These are phyloP conservation scores for Mayetiola destructor DNA, from an alignment of 2,888 invertebrate species.

Conservation along the genomic window DNA sequence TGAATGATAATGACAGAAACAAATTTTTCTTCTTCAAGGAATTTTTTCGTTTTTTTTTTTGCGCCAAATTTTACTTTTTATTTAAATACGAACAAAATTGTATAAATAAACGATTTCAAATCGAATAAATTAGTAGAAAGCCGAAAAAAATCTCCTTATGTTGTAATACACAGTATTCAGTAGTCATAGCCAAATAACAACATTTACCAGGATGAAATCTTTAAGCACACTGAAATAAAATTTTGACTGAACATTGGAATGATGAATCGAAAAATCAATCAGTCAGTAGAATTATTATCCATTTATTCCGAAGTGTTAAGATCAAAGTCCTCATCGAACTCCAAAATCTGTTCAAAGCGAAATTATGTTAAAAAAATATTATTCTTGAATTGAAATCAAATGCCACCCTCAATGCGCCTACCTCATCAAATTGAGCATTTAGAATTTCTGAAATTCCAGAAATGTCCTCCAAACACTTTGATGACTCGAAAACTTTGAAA, in stretches of 20 bases:
- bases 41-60: not conserved
- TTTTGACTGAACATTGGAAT: too few relatives aligned
- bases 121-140: too few relatives aligned
- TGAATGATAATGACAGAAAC: not conserved
- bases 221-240: too few relatives aligned
- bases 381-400: not conserved
- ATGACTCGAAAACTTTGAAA: constrained; percentile 62
- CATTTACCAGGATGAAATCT: too few relatives aligned
- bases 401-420: not conserved
- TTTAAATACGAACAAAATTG: not conserved
- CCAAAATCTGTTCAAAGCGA: constrained; percentile 11
- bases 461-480: constrained; percentile 68
- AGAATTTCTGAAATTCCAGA: constrained; percentile 61
- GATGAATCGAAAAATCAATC: too few relatives aligned
- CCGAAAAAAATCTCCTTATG: too few relatives aligned
- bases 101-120: too few relatives aligned
- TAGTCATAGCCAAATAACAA: too few relatives aligned
- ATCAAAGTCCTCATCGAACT: constrained; percentile 13
- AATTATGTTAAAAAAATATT: not conserved
- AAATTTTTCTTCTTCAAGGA: not conserved
- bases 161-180: too few relatives aligned
- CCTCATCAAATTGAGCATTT: constrained; percentile 42
- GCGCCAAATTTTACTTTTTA: not conserved
- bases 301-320: constrained; percentile 14
- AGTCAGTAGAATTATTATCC: too few relatives aligned